Conservation (phyloP, 2,113 vertebrate genomes). For the Pomatostomus ruficeps region DNA sequence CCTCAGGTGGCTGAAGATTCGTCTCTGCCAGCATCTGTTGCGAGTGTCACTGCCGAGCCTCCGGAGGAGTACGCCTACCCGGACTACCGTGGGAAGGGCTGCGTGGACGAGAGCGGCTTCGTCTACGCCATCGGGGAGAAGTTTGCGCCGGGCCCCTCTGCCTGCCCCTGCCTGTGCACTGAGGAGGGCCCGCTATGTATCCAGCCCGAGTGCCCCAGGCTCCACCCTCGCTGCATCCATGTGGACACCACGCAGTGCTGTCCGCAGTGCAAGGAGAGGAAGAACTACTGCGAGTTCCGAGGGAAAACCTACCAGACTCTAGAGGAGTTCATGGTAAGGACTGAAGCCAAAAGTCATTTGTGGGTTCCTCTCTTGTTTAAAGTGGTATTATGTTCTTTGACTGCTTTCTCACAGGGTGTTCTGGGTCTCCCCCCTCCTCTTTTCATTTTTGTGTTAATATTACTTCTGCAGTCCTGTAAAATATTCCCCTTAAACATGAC, state of each 20-base stretch:
- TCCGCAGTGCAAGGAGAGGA: constrained; percentile 93
- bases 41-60: constrained; percentile 75
- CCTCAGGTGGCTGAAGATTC: constrained; percentile 74
- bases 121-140: constrained; percentile 95
- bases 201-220: constrained; percentile 91
- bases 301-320: constrained; percentile 89
- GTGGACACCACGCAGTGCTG: constrained; percentile 97
- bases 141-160: constrained; percentile 91
- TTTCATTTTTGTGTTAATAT: not conserved
- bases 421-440: not conserved
- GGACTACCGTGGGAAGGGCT: constrained; percentile 96
- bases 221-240: constrained; percentile 92
- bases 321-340: constrained; percentile 96
- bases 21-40: constrained; percentile 72
- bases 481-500: not conserved
- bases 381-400: not conserved
- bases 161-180: constrained; percentile 96
- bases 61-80: constrained; percentile 93
- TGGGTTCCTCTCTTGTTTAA: not conserved
- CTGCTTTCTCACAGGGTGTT: not conserved
- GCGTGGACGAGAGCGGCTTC: constrained; percentile 97
- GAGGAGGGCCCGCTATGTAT: constrained; percentile 95
- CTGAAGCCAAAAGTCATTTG: not conserved
- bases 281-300: constrained; percentile 95
- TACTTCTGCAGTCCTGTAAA: not conserved